A percentile compares a stretch with the other conserved stretches of the same genome.
Conservation (phyloP, 2,888 invertebrate species). For the Drosophila buzzatii region DNA sequence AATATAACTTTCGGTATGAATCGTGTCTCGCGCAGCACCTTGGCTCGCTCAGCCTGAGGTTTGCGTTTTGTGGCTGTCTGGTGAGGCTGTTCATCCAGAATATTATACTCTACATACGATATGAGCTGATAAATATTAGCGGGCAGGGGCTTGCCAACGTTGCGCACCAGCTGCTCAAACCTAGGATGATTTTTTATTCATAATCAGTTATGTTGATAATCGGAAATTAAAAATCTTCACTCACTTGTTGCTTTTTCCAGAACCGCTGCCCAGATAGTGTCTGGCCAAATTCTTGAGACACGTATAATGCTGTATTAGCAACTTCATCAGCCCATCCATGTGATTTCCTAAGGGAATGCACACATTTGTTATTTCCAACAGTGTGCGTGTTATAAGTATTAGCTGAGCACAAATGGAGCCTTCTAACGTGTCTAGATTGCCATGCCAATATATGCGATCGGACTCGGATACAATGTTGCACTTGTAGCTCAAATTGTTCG, state of each 20-base stretch:
- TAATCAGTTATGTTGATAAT: neutral
- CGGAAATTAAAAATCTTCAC: constrained; percentile 7
- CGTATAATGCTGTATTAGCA: constrained; percentile 86
- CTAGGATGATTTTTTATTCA: constrained; percentile 69
- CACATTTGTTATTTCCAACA: constrained; percentile 86
- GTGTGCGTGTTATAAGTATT: constrained; percentile 86
- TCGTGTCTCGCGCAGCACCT: constrained; percentile 87
- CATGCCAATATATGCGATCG: constrained; percentile 85
- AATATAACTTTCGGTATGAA: constrained; percentile 88
- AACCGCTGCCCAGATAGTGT: constrained; percentile 87
- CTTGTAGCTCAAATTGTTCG: constrained; percentile 85
- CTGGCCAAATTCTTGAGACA: constrained; percentile 87
- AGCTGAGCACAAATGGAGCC: constrained; percentile 87
- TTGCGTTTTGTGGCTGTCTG: constrained; percentile 81
- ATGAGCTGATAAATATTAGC: constrained; percentile 87
- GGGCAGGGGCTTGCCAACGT: constrained; percentile 87
- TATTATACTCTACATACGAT: constrained; percentile 86
- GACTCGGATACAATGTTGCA: constrained; percentile 85
- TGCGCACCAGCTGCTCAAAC: constrained; percentile 86
- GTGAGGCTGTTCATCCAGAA: constrained; percentile 71
- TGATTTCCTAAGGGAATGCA: constrained; percentile 86
- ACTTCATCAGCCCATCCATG: constrained; percentile 87
- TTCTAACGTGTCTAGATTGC: constrained; percentile 86
- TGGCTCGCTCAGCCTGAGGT: constrained; percentile 85
- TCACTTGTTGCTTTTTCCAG: constrained; percentile 80